These are phyloP conservation scores for Propithecus perrieri DNA, from an alignment of 2,797 vertebrate genomes.

Conservation along the genomic window DNA sequence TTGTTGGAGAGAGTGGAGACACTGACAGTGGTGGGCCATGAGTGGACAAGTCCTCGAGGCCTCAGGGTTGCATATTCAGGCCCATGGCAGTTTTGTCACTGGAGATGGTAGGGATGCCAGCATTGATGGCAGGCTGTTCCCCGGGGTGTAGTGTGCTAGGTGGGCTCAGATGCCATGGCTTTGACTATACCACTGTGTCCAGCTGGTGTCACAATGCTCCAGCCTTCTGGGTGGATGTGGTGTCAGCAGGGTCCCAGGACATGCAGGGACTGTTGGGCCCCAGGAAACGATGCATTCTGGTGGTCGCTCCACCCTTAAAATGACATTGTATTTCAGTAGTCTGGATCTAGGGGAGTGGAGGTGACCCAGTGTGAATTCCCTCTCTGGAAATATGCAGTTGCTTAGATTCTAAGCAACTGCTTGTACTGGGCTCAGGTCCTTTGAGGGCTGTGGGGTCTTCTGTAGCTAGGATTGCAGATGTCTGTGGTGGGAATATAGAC, in stretches of 20 bases:
- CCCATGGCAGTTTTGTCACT: not conserved
- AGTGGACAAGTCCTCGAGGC: not conserved
- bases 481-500: not conserved
- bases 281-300: not conserved
- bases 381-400: not conserved
- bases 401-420: not conserved
- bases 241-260: not conserved
- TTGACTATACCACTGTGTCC: not conserved
- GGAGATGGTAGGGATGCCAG: not conserved
- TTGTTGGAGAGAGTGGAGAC: too few species aligned
- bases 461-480: not conserved
- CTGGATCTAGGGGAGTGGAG: not conserved
- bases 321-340: not conserved
- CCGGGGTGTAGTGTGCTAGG: not conserved
- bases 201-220: not conserved
- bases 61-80: not conserved
- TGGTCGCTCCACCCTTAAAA: not conserved
- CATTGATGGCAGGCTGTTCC: not conserved
- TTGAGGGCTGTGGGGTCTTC: not conserved
- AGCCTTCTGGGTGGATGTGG: not conserved
- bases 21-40: too few species aligned
- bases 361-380: not conserved
- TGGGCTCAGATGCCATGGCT: not conserved
- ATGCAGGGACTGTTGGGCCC: not conserved
- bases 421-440: not conserved